phyloP scores from a whole-genome alignment of 2,113 vertebrate genomes.

The Elephas maximus region DNA sequence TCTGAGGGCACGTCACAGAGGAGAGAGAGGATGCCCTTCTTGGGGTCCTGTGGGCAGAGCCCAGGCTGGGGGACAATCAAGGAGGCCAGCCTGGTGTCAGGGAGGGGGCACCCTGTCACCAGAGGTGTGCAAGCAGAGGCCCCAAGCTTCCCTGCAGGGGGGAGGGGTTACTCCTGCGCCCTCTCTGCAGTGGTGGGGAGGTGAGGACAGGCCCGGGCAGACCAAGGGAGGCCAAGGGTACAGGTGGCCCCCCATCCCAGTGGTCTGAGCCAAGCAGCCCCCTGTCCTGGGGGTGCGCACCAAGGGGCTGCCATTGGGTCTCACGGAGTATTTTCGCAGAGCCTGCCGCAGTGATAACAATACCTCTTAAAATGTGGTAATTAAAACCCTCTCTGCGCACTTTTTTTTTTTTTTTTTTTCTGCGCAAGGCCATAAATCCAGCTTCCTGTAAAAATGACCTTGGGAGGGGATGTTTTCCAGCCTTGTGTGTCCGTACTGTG shows the following conservation, averaged over 20 bases:
- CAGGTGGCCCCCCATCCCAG: not conserved
- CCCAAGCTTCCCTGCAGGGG: too few relatives aligned
- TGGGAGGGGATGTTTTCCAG: not conserved
- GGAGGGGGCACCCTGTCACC: not conserved
- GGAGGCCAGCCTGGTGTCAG: not conserved
- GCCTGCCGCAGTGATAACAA: not conserved
- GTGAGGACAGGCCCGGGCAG: not conserved
- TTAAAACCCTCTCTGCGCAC: conserved; percentile 52
- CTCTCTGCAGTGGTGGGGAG: not conserved
- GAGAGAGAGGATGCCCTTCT: rapidly evolving
- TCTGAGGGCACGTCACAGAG: not conserved
- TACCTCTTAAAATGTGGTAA: conserved; percentile 56
- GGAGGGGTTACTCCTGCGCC: rapidly evolving
- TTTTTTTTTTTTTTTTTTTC: not conserved
- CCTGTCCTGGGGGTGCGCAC: rapidly evolving
- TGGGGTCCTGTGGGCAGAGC: rapidly evolving
- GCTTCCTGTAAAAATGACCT: conserved; percentile 55
- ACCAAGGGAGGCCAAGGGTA: rapidly evolving
- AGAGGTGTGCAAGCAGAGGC: not conserved
- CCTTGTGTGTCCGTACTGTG: rapidly evolving
- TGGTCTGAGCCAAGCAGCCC: not conserved
- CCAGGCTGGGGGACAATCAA: rapidly evolving
- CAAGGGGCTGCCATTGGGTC: not conserved
- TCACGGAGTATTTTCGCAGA: not conserved
- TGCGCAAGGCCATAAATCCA: conserved; percentile 53